phyloP scores from a whole-genome alignment of 2,797 vertebrate genomes.

The Tragopan temminckii region DNA sequence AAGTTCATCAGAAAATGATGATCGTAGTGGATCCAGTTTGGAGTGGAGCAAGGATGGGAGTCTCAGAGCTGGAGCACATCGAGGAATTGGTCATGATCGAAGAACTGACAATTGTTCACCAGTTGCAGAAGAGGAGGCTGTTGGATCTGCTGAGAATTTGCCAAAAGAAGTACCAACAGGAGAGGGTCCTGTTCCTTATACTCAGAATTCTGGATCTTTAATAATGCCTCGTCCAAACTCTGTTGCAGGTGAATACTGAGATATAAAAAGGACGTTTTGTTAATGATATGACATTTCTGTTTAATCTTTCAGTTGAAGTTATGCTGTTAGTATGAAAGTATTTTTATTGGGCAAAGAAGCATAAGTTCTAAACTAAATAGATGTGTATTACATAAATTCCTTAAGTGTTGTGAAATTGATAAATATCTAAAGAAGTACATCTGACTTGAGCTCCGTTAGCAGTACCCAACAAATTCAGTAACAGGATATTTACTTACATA shows the following conservation, averaged over 20 bases:
- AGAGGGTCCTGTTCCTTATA: constrained; percentile 89
- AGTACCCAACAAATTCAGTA: neutral
- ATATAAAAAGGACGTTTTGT: neutral
- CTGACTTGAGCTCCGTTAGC: neutral
- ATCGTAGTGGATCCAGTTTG: constrained; percentile 97
- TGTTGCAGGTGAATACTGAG: constrained; percentile 91
- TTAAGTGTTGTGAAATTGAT: neutral
- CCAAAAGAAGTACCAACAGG: constrained; percentile 82
- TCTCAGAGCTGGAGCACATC: constrained; percentile 87
- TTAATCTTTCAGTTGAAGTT: neutral
- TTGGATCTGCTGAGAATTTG: constrained; percentile 81
- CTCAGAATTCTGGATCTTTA: constrained; percentile 87
- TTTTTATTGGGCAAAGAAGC: neutral
- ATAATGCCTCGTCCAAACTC: constrained; percentile 98
- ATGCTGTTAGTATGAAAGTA: neutral
- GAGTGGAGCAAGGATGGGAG: constrained; percentile 98
- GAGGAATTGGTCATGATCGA: constrained; percentile 86
- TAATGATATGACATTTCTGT: neutral
- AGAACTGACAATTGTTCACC: constrained; percentile 95
- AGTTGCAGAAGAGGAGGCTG: constrained; percentile 93
- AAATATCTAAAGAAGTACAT: neutral
- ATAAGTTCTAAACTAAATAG: neutral
- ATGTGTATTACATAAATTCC: neutral
- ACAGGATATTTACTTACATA: neutral
- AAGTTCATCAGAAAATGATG: constrained; percentile 98